Evolutionary conservation across 2,797 vertebrate genomes (phyloP).

Genomic region (Peromyscus aztecus): DNA sequence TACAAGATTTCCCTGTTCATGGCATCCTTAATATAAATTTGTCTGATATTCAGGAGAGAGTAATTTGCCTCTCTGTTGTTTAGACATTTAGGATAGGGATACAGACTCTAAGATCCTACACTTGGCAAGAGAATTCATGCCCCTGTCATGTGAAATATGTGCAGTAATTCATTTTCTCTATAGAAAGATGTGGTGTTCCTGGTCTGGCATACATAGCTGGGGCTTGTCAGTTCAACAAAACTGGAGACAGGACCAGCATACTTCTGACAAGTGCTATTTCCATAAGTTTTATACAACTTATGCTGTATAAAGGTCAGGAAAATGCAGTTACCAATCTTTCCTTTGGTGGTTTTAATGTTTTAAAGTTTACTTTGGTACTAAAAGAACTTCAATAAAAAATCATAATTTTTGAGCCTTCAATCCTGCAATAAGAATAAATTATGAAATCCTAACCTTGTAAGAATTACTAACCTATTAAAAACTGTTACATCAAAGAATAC

Average conservation of each 20-base stretch:
- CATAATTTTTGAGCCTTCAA: slow-evolving; percentile 9
- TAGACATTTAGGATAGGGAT: background rate
- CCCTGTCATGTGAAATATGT: background rate
- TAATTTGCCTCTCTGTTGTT: background rate
- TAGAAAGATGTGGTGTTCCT: background rate
- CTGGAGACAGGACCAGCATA: background rate
- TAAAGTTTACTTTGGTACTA: slow-evolving; percentile 59
- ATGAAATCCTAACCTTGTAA: background rate
- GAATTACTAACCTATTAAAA: background rate
- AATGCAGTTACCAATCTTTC: too few species aligned
- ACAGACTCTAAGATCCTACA: background rate
- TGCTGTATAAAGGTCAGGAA: too few species aligned
- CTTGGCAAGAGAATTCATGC: background rate
- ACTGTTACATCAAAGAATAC: background rate
- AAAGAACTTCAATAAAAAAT: slow-evolving; percentile 53
- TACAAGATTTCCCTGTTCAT: background rate
- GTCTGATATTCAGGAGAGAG: background rate
- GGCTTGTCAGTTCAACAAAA: background rate
- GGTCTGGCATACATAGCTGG: background rate
- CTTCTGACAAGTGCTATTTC: background rate
- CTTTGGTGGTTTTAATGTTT: too few species aligned
- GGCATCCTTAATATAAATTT: background rate
- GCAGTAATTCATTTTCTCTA: background rate
- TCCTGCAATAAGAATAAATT: slow-evolving; percentile 18
- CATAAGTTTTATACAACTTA: too few species aligned